Evolutionary conservation across 2,888 invertebrate species (phyloP).

Genomic region (Latrodectus elegans): DNA sequence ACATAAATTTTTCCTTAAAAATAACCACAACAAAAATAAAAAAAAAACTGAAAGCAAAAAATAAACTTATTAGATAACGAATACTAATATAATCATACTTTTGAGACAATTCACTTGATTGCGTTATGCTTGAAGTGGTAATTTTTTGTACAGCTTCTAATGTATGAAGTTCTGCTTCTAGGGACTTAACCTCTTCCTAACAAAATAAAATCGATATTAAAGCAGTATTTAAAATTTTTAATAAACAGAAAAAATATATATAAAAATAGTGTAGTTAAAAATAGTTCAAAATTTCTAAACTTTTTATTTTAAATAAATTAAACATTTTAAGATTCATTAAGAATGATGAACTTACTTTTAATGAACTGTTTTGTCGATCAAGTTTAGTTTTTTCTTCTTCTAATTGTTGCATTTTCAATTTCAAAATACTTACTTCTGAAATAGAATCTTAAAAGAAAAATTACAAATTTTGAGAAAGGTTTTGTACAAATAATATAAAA

Average conservation of each 20-base stretch:
- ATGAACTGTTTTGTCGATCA: neutral
- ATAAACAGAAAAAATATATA: neutral
- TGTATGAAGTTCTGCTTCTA: conserved; percentile 66
- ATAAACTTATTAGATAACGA: neutral
- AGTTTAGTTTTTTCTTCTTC: neutral
- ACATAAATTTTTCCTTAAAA: too few relatives aligned
- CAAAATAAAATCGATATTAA: neutral
- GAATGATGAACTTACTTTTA: neutral
- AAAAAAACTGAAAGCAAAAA: neutral
- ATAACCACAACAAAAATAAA: neutral
- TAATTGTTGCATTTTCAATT: neutral
- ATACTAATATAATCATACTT: neutral
- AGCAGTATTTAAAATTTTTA: neutral
- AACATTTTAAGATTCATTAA: too few relatives aligned
- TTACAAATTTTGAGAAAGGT: neutral
- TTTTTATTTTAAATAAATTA: too few relatives aligned
- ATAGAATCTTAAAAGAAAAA: neutral
- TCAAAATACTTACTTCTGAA: neutral
- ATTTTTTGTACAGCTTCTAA: conserved; percentile 48
- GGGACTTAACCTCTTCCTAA: conserved; percentile 65
- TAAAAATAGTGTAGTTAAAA: too few relatives aligned
- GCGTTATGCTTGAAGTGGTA: neutral
- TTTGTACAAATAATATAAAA: neutral
- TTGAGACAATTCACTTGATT: neutral
- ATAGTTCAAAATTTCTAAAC: too few relatives aligned